These are phyloP conservation scores for Siniperca chuatsi DNA, from an alignment of 2,113 vertebrate species.

Conservation along the genomic window DNA sequence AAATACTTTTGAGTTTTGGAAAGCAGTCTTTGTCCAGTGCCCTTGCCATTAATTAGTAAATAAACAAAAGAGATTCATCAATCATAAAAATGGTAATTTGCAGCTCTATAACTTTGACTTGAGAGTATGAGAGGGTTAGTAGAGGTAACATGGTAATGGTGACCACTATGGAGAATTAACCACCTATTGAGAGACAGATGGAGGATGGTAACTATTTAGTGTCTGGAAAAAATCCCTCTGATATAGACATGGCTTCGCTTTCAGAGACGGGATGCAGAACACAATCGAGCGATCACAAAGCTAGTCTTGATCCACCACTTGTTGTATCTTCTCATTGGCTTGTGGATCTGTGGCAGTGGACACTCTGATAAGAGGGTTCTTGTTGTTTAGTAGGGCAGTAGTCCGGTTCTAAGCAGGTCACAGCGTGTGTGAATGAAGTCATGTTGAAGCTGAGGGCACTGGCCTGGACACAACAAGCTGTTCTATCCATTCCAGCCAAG, in stretches of 20 bases:
- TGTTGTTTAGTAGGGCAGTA: constrained; percentile 24
- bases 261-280: not conserved
- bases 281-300: too few relatives aligned
- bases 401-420: constrained; percentile 36
- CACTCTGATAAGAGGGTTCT: constrained; percentile 1
- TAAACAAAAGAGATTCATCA: too few relatives aligned
- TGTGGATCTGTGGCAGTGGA: not conserved
- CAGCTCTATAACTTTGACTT: not conserved
- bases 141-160: too few relatives aligned
- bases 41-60: not conserved
- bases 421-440: constrained; percentile 64
- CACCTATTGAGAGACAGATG: too few relatives aligned
- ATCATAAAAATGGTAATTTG: not conserved
- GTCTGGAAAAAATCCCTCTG: too few relatives aligned
- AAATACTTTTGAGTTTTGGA: not conserved
- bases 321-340: not conserved
- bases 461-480: constrained; percentile 63
- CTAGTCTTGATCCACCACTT: too few relatives aligned
- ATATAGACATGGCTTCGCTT: not conserved
- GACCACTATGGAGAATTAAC: too few relatives aligned
- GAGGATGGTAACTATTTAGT: too few relatives aligned
- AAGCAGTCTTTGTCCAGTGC: too few relatives aligned
- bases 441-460: constrained; percentile 46
- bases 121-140: not conserved
- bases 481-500: constrained; percentile 43